Conservation (phyloP, 2,888 invertebrate species). For the Sinelater perroti region DNA sequence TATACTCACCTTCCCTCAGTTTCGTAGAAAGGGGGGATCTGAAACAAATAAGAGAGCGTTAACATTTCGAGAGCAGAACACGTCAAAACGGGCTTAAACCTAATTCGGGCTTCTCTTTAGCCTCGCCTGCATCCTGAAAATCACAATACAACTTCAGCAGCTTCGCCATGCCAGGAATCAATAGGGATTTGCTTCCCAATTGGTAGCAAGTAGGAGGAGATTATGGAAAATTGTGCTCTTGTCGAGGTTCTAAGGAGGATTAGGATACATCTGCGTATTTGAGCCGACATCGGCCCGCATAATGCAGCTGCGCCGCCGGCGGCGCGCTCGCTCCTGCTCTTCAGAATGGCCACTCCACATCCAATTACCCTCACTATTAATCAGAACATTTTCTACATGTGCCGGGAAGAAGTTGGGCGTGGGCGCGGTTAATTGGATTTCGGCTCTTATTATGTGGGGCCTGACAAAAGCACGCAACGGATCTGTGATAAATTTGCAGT, state of each 20-base stretch:
- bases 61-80: too few relatives aligned
- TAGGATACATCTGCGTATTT: conserved; percentile 22
- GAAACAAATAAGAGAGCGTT: too few relatives aligned
- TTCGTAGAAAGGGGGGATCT: too few relatives aligned
- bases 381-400: conserved; percentile 16
- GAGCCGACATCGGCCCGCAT: conserved; percentile 12
- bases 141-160: conserved; percentile 20
- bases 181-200: conserved; percentile 23
- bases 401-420: conserved; percentile 9
- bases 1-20: too few relatives aligned
- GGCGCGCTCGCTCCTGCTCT: too few relatives aligned
- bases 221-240: conserved; percentile 27
- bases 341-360: neutral
- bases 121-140: neutral
- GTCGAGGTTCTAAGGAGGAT: conserved; percentile 25
- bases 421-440: conserved; percentile 5
- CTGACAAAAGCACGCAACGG: conserved; percentile 4
- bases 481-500: conserved; percentile 1
- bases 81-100: too few relatives aligned
- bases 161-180: conserved; percentile 13
- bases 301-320: neutral
- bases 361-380: conserved; percentile 13
- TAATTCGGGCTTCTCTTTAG: too few relatives aligned
- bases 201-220: conserved; percentile 23
- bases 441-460: neutral